Base-by-base conservation (phyloP, 2,888 invertebrate species). In the Trichacis sp. region DNA sequence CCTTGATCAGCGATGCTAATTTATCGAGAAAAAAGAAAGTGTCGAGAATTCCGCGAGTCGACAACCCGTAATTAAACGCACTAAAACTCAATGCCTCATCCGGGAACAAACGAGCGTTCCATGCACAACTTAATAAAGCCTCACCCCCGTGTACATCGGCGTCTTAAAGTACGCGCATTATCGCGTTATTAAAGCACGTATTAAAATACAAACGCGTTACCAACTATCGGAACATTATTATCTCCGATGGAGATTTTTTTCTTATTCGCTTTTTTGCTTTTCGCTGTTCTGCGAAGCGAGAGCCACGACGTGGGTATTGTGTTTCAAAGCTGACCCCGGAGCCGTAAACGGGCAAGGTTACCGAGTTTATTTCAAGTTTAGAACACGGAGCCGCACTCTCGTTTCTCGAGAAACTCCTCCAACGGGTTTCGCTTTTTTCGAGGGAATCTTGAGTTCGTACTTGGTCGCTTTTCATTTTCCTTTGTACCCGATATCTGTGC, bases 51-150 rank as follows among this genome's bases (percentile, higher is more conserved):
- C 46, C 24, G 24, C 56, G 51, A 47, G 38, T 49, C 66, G 67
- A 68, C 61, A 69, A 69, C 72, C 73, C 69, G 64, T 74, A 78
- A 77, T 78, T 78, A 78, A 77, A 75, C 70, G 76, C 70, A 75
- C 72, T 77, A 77, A 77, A 78, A 73, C 75, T 76, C 73, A 77
- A 78, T 69, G 61, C 72, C 69, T 64, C 67, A 59, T 53, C 58
- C 69, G 65, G 59, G 69, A 71, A 69, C 64, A 67, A 33, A 69
- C 67, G 71, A 72, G 71, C 65, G 53, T 51, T 57, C 47, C 29
- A 15, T 40, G 71, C 68, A 71, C 71, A 69, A 72, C 71, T 77
- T 75, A 73, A 77, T 75, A 69, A 76, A 77, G 67, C 66, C 68
- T 63, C 54, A 57, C 50, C 57, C 17, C 40, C 47, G 38, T 54